These are phyloP conservation scores for Phalangium opilio DNA, from an alignment of 2,888 invertebrate species.

Conservation along the genomic window DNA sequence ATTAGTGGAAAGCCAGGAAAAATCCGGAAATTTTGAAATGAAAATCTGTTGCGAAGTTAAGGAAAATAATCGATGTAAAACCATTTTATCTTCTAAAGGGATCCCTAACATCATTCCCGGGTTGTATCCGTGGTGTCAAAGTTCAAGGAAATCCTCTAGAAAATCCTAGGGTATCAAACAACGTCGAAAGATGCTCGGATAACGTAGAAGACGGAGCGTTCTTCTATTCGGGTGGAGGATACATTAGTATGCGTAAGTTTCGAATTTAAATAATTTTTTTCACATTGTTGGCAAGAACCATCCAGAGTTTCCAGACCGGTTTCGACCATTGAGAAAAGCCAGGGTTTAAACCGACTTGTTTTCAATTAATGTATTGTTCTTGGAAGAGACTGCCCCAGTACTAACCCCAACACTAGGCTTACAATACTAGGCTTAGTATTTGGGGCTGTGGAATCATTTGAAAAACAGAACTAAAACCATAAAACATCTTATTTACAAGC, in stretches of 20 bases:
- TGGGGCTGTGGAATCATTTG: too few species aligned
- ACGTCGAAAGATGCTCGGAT: constrained; percentile 61
- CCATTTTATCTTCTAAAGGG: constrained; percentile 36
- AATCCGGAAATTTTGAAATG: too few species aligned
- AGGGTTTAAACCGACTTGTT: background rate
- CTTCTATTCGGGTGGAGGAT: constrained; percentile 61
- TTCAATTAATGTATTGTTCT: too few species aligned
- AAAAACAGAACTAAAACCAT: too few species aligned
- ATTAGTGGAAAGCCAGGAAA: too few species aligned
- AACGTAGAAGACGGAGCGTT: constrained; percentile 64
- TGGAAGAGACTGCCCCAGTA: too few species aligned
- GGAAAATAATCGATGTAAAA: too few species aligned
- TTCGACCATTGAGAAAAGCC: background rate
- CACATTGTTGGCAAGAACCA: background rate
- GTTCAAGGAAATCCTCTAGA: constrained; percentile 27
- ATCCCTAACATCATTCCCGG: constrained; percentile 54
- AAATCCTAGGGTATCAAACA: constrained; percentile 41
- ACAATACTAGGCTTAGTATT: too few species aligned
- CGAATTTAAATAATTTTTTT: constrained; percentile 4
- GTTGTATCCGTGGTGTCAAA: constrained; percentile 55
- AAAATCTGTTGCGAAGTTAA: too few species aligned
- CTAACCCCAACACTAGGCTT: too few species aligned
- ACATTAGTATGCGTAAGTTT: constrained; percentile 41
- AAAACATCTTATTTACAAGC: too few species aligned
- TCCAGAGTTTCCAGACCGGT: background rate